Base-by-base conservation (phyloP, 2,888 invertebrate genomes). In the Leptodirus hochenwartii region DNA sequence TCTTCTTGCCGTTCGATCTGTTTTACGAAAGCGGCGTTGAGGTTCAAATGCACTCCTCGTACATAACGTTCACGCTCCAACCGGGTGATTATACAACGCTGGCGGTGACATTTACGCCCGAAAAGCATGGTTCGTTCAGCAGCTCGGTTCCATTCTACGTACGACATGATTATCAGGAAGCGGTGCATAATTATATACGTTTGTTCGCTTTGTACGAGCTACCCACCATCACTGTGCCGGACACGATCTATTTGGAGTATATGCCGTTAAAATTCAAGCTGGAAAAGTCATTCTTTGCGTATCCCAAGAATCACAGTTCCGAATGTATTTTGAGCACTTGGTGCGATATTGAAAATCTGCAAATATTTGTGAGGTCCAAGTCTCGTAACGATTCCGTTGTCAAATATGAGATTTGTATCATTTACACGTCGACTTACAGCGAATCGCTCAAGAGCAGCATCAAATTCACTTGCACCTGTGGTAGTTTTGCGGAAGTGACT, bases 131-230 rank as follows among this genome's bases (percentile, higher is more conserved):
- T 4, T 22, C 8, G 4, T 27, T 31, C 17, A 14, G 17, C 1
- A 27, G 33, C 5, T 17, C 24, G n/a, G 17, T 38, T 2, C 38
- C 36, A 3, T 28, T 38, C 1, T 38, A 25, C 16, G 20, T 38
- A 10, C 30, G 29, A 22, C 33, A 36, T 22, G 38, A 38, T 16
- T 22, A 25, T 14, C 14, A 17, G 10, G 25, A 36, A 15, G 36
- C 34, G 13, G 20, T 33, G 23, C 38, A 38, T 15, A 38, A 38
- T 27, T 34, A 31, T 17, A 30, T 36, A 13, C 22, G 31, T 12
- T 30, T 38, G 11, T 29, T 22, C 3, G 38, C 33, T 20, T 8
- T 20, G n/a, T 20, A 6, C n/a, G 6, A 20, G 6, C 20, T n/a
- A 8, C 20, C 20, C 8, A 20, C n/a, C 8, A 20, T 20, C n/a